Evolutionary conservation across 2,113 vertebrate species (phyloP), one percentile per base, ranked within the genome.

Genomic region (Tenebrosternarchus preto): DNA sequence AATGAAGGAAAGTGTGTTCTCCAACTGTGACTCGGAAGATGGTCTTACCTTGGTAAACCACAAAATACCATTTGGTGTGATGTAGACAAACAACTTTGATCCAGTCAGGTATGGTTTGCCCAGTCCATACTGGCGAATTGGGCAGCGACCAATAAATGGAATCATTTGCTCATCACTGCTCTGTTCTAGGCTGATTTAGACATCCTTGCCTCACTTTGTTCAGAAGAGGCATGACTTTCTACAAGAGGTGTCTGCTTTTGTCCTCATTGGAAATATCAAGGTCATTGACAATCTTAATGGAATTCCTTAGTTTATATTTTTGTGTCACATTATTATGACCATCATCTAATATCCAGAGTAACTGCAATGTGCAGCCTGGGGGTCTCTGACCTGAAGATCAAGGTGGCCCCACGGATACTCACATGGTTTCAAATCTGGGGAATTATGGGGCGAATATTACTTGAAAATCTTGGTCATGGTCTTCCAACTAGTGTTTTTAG

Each of bases 211-310:
- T 69, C 64, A 67, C 64, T 67, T 67, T 39, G 25, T 33, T 67
- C 19, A 67, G 64, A 67, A 67, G 64, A 29, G 64, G 64, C 64
- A 27, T 67, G 64, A 67, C 36, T 15, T 46, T 69, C 67, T n/a
- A 69, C 67, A 69, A 69, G 33, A 46, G 67, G 39, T 69, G 33
- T 69, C 66, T 69, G 19, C 66, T 39, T 69, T 69, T 39, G 19
- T 69, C 66, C 36, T 69, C 66, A 22, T 43, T 20, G 2, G 33
- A 69, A 69, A 69, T n/a, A 43, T 69, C 66, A 67, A 6, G 63
- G 25, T 33, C 63, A 27, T 33, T 74, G 31, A 59, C 29, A 15
- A 74, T 60, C 55, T n/a, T n/a, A n/a, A n/a, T n/a, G n/a, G n/a
- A n/a, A n/a, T n/a, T n/a, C n/a, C n/a, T n/a, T n/a, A n/a, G n/a